Base-by-base conservation (phyloP, 2,797 vertebrate species). In the Setipinna tenuifilis region DNA sequence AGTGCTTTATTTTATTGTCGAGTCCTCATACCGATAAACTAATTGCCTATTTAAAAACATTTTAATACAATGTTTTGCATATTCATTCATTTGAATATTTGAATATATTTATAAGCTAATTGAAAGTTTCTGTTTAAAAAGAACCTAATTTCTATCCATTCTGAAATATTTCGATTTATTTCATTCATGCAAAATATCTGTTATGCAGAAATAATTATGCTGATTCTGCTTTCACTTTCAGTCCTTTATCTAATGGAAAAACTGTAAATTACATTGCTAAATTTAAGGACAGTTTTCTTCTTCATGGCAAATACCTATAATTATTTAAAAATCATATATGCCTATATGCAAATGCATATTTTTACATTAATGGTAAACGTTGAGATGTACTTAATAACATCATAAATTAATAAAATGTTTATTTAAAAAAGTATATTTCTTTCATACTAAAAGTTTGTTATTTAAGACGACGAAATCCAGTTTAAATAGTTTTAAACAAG, bases 51-150 rank as follows among this genome's bases (percentile, higher is more conserved):
- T 78, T 2, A 41, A 78, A 35, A 21, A 17, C 9, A 78, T 78
- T 92, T 92, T 92, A 93, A 94, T 93, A 7, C 89, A 84, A 5
- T 0, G 0, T 84, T 78, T 9, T 25, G 3, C 6, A 14, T 0
- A 19, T 84, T 78, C 54, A 84, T 28, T 0, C 44, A 7, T 81
- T 48, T n/a, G 3, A 21, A 2, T 44, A 11, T 83, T 62, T 85
- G 2, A 5, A 0, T 25, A 62, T 25, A 62, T 89, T 87, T n/a
- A 58, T 58, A 14, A 35, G 1, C 6, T 21, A 21, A 44, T 41
- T 31, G 9, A 7, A 58, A 14, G 3, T 78, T 54, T 19, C 41
- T 61, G 23, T 50, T 84, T 7, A 11, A 31, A 17, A 78, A 35
- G 31, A 2, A 19, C 31, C 19, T 44, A 11, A 44, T 41, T 78